These are phyloP conservation scores for Molossus molossus DNA, from an alignment of 2,797 vertebrate genomes.

Conservation along the genomic window DNA sequence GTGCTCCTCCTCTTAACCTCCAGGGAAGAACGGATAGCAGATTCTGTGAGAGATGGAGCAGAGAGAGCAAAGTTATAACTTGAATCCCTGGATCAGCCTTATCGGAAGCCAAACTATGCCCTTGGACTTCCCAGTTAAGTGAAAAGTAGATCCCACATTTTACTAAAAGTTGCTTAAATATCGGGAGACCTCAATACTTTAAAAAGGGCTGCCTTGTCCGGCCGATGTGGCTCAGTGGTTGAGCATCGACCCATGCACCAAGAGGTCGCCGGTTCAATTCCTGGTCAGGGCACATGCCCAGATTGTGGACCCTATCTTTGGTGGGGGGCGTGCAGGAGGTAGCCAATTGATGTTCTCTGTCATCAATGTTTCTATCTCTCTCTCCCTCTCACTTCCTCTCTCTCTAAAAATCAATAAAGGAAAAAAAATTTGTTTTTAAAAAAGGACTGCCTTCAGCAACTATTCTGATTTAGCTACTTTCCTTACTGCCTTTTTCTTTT, in stretches of 20 bases:
- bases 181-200: neutral
- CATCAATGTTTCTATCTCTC: too few relatives aligned
- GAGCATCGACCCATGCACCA: too few relatives aligned
- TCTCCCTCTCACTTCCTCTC: too few relatives aligned
- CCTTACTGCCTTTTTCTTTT: neutral
- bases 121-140: neutral
- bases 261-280: too few relatives aligned
- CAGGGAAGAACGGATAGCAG: neutral
- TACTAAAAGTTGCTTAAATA: neutral
- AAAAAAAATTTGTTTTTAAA: neutral
- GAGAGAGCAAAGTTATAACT: neutral
- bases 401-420: too few relatives aligned
- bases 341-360: too few relatives aligned
- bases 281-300: too few relatives aligned
- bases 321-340: too few relatives aligned
- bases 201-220: neutral
- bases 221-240: too few relatives aligned
- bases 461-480: slow-evolving; percentile 13
- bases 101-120: neutral
- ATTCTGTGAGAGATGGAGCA: neutral
- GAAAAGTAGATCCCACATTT: neutral
- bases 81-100: neutral
- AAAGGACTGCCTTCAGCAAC: neutral
- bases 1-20: neutral
- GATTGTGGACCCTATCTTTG: too few relatives aligned